A percentile compares a stretch with the other conserved stretches of the same genome.
phyloP scores from a whole-genome alignment of 2,888 invertebrate species.

The Aphrophora alni region DNA sequence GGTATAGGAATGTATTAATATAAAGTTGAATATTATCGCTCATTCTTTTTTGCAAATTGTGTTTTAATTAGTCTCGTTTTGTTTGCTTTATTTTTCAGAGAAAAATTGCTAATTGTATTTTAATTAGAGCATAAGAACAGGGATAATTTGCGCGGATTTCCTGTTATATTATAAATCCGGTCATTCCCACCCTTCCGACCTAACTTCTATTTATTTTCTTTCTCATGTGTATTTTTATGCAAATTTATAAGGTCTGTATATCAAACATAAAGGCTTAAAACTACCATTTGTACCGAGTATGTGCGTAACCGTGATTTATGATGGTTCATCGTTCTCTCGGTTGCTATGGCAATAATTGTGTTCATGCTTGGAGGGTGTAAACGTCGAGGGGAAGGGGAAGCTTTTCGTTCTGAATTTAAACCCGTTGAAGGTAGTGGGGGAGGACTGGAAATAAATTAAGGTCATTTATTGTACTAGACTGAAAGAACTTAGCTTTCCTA shows the following conservation, averaged over 20 bases:
- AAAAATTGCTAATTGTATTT: background rate
- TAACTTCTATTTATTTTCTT: background rate
- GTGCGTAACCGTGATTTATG: conserved; percentile 28
- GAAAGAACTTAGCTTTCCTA: background rate
- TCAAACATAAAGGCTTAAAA: background rate
- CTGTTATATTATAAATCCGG: background rate
- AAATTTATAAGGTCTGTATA: conserved; percentile 22
- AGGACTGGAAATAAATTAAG: conserved; percentile 16
- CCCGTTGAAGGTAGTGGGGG: background rate
- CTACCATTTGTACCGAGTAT: background rate
- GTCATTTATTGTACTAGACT: conserved; percentile 20
- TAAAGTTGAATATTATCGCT: no score
- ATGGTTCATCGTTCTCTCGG: conserved; percentile 27
- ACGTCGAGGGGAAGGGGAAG: background rate
- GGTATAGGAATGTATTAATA: no score
- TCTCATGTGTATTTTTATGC: conserved; percentile 13
- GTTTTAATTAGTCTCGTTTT: background rate
- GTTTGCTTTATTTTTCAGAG: background rate
- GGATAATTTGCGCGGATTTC: background rate
- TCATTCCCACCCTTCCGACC: no score
- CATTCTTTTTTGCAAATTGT: background rate
- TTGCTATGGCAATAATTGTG: conserved; percentile 34
- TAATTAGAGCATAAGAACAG: background rate
- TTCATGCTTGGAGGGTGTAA: conserved; percentile 13
- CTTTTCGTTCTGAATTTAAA: conserved; percentile 4